phyloP scores from a whole-genome alignment of 2,888 invertebrate species.

The Drosophila neotestacea region DNA sequence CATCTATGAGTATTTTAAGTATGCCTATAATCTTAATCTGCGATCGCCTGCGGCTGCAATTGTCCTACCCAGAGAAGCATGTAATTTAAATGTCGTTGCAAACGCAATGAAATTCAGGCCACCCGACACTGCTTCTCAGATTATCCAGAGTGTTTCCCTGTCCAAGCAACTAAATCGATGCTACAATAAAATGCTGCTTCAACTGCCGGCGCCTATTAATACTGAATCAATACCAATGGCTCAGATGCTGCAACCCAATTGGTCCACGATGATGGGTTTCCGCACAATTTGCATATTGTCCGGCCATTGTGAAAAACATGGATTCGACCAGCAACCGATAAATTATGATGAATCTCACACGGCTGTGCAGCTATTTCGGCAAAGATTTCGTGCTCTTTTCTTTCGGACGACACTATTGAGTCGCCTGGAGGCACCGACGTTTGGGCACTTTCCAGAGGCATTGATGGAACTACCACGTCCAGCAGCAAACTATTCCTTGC shows the following conservation, averaged over 20 bases:
- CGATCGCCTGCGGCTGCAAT: conserved; percentile 8
- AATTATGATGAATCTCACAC: conserved; percentile 36
- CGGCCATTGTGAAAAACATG: conserved; percentile 35
- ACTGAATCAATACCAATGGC: not conserved
- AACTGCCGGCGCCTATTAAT: conserved; percentile 11
- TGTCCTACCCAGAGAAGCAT: conserved; percentile 31
- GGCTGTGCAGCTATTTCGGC: conserved; percentile 71
- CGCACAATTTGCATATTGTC: conserved; percentile 80
- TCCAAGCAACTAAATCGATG: conserved; percentile 18
- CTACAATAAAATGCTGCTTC: conserved; percentile 42
- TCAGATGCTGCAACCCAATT: conserved; percentile 77
- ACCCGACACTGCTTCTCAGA: not conserved
- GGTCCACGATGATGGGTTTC: conserved; percentile 80
- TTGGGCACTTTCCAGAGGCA: conserved; percentile 88
- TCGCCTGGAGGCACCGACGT: conserved; percentile 84
- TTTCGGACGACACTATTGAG: conserved; percentile 79
- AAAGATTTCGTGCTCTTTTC: conserved; percentile 76
- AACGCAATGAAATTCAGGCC: conserved; percentile 50
- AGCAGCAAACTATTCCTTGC: not conserved
- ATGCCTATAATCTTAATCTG: conserved; percentile 76
- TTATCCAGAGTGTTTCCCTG: conserved; percentile 27
- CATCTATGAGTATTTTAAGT: conserved; percentile 80
- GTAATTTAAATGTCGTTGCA: conserved; percentile 31
- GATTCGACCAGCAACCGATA: not conserved
- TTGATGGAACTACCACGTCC: conserved; percentile 35